Conservation (phyloP, 2,113 vertebrate genomes). For the Poecilia latipinna region DNA sequence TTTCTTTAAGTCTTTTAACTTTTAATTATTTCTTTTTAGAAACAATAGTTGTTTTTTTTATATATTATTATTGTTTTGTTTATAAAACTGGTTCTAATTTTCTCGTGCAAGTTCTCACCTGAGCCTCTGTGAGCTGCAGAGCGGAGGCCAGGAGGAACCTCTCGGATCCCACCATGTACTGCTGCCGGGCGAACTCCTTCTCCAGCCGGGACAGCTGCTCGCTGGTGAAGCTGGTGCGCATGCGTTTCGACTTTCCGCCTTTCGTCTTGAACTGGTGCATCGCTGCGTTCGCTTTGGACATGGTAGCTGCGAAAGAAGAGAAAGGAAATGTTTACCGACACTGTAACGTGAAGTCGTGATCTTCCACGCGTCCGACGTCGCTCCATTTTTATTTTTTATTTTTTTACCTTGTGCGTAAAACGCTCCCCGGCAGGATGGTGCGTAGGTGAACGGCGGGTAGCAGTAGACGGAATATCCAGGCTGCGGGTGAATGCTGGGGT, state of each 20-base stretch:
- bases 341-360: neutral
- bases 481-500: conserved; percentile 58
- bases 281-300: conserved; percentile 70
- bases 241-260: conserved; percentile 82
- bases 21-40: no score
- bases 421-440: conserved; percentile 65
- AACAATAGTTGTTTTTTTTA: no score
- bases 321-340: neutral
- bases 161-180: conserved; percentile 87
- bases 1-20: no score
- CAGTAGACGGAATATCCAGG: conserved; percentile 76
- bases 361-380: fast-evolving
- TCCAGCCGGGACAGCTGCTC: conserved; percentile 87
- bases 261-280: conserved; percentile 75
- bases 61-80: no score
- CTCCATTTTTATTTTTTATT: no score
- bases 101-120: conserved; percentile 64
- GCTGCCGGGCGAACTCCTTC: conserved; percentile 85
- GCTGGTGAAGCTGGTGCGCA: conserved; percentile 86
- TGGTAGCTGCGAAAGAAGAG: conserved; percentile 63
- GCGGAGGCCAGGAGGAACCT: conserved; percentile 83
- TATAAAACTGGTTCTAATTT: neutral
- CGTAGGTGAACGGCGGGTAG: conserved; percentile 76
- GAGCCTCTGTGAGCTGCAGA: conserved; percentile 84
- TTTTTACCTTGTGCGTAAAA: conserved; percentile 81